Percentiles rank a stretch among this genome's conserved stretches.
These are phyloP conservation scores for Darevskia mixta DNA, from an alignment of 2,797 vertebrate genomes.

Conservation along the genomic window DNA sequence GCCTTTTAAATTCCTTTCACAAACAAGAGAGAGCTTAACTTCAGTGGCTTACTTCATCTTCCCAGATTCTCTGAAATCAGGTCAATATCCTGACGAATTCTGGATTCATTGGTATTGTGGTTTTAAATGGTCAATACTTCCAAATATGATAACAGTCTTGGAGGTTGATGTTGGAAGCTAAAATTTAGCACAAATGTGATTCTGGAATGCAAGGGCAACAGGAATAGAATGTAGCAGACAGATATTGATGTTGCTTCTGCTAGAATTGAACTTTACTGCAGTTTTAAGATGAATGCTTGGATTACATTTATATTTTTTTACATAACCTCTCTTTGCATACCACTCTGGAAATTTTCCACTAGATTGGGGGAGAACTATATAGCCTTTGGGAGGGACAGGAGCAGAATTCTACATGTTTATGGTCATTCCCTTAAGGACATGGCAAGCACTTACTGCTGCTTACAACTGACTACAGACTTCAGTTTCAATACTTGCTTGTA, in stretches of 20 bases:
- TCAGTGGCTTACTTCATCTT: background rate
- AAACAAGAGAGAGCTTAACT: background rate
- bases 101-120: background rate
- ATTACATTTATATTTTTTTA: background rate
- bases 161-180: background rate
- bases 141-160: background rate
- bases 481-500: constrained; percentile 12
- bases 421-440: background rate
- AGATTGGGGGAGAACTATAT: background rate
- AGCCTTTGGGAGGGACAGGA: background rate
- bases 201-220: background rate
- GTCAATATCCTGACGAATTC: background rate
- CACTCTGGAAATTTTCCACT: background rate
- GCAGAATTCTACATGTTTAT: background rate
- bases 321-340: constrained; percentile 8
- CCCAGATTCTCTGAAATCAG: background rate
- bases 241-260: background rate
- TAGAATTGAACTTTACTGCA: background rate
- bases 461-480: background rate
- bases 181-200: background rate
- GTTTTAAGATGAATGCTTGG: background rate
- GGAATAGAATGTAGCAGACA: background rate
- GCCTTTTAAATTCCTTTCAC: background rate
- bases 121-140: background rate
- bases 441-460: background rate